Percentiles rank a stretch among this genome's conserved stretches.
These are phyloP conservation scores for Bombus turneri DNA, from an alignment of 1,140 invertebrate genomes.

Conservation along the genomic window DNA sequence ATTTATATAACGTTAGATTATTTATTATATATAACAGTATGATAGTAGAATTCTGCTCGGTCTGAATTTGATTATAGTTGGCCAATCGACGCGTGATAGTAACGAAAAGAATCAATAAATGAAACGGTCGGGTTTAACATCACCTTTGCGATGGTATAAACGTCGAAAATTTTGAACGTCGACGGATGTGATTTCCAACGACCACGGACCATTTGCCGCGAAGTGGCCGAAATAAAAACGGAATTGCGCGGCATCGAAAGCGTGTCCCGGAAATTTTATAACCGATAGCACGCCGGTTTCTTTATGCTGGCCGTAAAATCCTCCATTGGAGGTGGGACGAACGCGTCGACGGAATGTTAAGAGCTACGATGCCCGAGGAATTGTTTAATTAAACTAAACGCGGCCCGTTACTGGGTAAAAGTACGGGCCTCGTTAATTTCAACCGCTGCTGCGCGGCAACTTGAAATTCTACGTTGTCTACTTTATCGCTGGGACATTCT, in stretches of 20 bases:
- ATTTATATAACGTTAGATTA: too few species aligned
- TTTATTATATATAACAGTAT: too few species aligned
- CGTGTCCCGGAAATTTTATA: conserved; percentile 17
- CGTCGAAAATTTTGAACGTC: not conserved
- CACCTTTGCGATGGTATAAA: not conserved
- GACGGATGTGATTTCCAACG: not conserved
- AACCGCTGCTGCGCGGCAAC: not conserved
- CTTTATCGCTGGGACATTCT: not conserved
- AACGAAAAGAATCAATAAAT: too few species aligned
- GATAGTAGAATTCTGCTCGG: too few species aligned
- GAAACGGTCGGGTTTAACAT: too few species aligned
- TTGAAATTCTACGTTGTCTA: not conserved
- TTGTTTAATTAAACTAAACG: conserved; percentile 26
- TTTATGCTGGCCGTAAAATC: not conserved
- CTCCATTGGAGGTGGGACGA: not conserved
- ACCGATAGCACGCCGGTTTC: not conserved
- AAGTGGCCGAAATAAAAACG: conserved; percentile 1
- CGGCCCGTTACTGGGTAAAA: not conserved
- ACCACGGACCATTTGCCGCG: not conserved
- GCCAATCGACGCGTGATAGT: too few species aligned
- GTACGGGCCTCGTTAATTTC: not conserved
- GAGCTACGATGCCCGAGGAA: not conserved
- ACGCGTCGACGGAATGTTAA: not conserved
- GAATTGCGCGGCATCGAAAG: not conserved
- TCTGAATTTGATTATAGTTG: too few species aligned